These are phyloP conservation scores for Dysmachus trigonus DNA, from an alignment of 2,888 invertebrate genomes.

Conservation along the genomic window DNA sequence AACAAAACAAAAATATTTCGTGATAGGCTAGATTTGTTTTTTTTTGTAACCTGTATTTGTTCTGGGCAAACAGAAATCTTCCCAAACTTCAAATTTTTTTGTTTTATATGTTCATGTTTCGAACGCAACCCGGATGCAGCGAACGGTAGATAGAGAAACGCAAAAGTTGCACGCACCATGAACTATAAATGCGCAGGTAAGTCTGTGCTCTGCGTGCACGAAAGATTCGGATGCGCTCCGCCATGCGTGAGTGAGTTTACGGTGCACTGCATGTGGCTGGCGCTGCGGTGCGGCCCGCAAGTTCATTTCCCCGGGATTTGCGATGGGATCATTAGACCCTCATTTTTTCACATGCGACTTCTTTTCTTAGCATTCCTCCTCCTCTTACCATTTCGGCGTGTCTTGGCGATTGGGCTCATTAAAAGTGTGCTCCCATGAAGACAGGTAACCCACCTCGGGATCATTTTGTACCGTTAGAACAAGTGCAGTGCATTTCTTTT, in stretches of 20 bases:
- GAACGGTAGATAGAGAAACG: background rate
- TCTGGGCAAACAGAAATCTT: background rate
- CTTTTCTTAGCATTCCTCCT: background rate
- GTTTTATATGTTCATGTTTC: background rate
- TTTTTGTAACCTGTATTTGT: background rate
- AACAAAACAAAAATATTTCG: background rate
- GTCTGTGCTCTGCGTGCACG: background rate
- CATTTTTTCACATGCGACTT: background rate
- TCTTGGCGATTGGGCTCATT: background rate
- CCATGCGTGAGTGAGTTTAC: background rate
- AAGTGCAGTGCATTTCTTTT: conserved; percentile 12
- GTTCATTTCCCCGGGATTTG: background rate
- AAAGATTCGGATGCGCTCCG: background rate
- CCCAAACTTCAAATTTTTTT: background rate
- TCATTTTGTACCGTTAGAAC: conserved; percentile 4
- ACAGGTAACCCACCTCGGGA: background rate
- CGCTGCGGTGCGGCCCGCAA: no score
- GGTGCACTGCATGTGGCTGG: background rate
- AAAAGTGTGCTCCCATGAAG: background rate
- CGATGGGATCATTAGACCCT: background rate
- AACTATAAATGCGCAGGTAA: background rate
- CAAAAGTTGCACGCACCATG: background rate
- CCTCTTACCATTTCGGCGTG: background rate
- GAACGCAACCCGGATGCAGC: background rate
- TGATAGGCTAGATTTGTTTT: background rate